These are phyloP conservation scores for Epizoanthus stellaris DNA, from an alignment of 92 coral and sea anemone genomes.

Conservation along the genomic window DNA sequence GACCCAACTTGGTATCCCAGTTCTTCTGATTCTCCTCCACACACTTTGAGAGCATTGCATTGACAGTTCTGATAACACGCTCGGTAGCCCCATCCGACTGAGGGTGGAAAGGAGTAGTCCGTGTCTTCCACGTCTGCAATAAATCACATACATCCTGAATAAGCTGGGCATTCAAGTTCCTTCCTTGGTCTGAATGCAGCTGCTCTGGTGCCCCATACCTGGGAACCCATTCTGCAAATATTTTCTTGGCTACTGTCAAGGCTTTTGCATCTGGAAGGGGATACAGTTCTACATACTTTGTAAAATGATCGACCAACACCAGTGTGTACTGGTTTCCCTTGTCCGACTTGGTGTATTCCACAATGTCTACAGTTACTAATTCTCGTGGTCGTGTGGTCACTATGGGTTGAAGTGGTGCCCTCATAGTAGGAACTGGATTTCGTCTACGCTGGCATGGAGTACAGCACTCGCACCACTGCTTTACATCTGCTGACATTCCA, in stretches of 20 bases:
- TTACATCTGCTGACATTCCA: constrained; percentile 19
- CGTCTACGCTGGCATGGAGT: not conserved
- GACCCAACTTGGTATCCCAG: constrained; percentile 23
- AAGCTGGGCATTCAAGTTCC: constrained; percentile 17
- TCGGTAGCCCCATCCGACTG: constrained; percentile 25
- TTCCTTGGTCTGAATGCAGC: constrained; percentile 38
- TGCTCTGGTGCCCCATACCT: constrained; percentile 47
- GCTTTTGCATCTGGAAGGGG: constrained; percentile 13
- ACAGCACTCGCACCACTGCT: constrained; percentile 17
- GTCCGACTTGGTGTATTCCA: constrained; percentile 22
- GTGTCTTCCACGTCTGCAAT: constrained; percentile 35
- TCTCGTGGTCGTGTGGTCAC: constrained; percentile 49
- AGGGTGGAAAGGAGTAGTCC: constrained; percentile 27
- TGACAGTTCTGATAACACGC: constrained; percentile 31
- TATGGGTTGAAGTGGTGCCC: constrained; percentile 68
- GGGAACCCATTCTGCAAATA: constrained; percentile 40
- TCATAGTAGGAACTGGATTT: constrained; percentile 44
- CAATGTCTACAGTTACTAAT: constrained; percentile 60
- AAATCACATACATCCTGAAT: constrained; percentile 22
- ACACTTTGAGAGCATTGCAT: constrained; percentile 1
- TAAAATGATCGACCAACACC: constrained; percentile 37
- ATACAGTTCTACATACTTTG: not conserved
- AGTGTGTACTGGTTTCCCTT: constrained; percentile 3
- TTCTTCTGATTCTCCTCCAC: not conserved
- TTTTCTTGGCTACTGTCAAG: constrained; percentile 30